phyloP scores from a whole-genome alignment of 2,113 vertebrate genomes.

The Laticauda laticaudata region DNA sequence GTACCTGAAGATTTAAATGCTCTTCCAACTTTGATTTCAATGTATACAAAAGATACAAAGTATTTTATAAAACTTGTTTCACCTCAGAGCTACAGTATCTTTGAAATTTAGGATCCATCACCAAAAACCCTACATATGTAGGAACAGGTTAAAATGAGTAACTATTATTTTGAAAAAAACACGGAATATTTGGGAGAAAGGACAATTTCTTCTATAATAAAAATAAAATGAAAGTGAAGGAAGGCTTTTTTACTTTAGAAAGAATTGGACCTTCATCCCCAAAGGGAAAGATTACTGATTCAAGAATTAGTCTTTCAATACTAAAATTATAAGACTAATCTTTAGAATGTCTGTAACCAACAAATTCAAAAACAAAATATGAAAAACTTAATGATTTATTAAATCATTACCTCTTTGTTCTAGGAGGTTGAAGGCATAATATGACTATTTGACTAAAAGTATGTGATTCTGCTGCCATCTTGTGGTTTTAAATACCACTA shows the following conservation, averaged over 20 bases:
- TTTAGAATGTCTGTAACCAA: not conserved
- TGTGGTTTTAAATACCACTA: not conserved
- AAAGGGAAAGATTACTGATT: not conserved
- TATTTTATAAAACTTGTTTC: not conserved
- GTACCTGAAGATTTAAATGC: not conserved
- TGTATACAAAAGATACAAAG: not conserved
- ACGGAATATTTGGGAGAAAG: not conserved
- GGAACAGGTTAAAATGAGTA: not conserved
- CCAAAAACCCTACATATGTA: not conserved
- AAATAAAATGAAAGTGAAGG: not conserved
- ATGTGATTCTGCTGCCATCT: not conserved
- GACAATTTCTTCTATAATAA: not conserved
- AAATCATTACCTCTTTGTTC: not conserved
- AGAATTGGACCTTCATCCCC: not conserved
- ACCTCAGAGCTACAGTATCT: not conserved
- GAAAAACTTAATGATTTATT: not conserved
- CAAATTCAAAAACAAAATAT: not conserved
- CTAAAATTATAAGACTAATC: not conserved
- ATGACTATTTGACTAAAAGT: not conserved
- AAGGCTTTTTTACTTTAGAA: not conserved
- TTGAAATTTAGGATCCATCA: not conserved
- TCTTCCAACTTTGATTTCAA: not conserved
- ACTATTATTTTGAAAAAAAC: not conserved
- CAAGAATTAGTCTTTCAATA: not conserved
- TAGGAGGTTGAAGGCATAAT: not conserved